Conservation (phyloP, 2,113 vertebrate species). For the Oncorhynchus clarkii region DNA sequence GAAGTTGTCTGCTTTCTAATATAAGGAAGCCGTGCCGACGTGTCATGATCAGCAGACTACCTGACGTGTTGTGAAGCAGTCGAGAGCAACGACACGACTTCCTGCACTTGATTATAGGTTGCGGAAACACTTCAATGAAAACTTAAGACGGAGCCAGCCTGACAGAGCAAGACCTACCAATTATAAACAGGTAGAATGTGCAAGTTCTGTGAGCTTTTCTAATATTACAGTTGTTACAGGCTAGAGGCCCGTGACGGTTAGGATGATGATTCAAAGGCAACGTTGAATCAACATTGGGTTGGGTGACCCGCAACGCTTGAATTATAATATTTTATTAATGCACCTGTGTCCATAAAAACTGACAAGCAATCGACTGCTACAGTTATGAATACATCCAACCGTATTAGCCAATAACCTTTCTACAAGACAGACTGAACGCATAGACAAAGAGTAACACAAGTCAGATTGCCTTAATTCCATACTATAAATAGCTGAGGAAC, state of each 20-base stretch:
- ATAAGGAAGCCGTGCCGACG: constrained; percentile 22
- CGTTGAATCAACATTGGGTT: no score
- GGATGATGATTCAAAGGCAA: background rate
- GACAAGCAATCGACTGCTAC: constrained; percentile 3
- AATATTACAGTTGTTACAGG: constrained; percentile 47
- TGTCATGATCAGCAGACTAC: constrained; percentile 54
- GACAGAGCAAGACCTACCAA: constrained; percentile 60
- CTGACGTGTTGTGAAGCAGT: constrained; percentile 39
- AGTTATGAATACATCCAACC: constrained; percentile 3
- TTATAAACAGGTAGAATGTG: constrained; percentile 60
- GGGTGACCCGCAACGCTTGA: no score
- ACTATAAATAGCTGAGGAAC: constrained; percentile 63
- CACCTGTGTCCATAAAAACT: no score
- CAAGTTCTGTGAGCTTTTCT: constrained; percentile 41
- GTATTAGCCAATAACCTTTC: constrained; percentile 4
- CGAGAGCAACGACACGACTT: constrained; percentile 54
- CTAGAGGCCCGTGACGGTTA: background rate
- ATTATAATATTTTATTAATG: no score
- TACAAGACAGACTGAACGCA: background rate
- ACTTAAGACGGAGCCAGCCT: constrained; percentile 27
- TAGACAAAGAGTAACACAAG: constrained; percentile 44
- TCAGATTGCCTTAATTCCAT: constrained; percentile 42
- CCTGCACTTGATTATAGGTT: constrained; percentile 69
- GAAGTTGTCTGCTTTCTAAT: background rate
- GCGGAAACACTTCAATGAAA: constrained; percentile 47